These are phyloP conservation scores for Ophiodon elongatus DNA, from an alignment of 2,113 vertebrate species.

Conservation along the genomic window DNA sequence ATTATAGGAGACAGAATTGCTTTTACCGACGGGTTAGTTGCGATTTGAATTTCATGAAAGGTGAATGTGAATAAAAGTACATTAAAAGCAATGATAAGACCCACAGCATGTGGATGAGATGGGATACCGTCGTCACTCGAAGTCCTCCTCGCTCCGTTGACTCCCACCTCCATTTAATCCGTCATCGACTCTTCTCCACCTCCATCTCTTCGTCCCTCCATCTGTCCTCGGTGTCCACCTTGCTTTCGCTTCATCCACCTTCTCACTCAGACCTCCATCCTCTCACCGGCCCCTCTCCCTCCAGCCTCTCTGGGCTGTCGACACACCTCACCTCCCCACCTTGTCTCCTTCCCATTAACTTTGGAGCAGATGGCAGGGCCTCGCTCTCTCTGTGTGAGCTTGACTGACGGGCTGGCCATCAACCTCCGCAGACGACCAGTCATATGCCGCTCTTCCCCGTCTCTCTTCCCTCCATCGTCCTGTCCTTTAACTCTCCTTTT, in stretches of 20 bases:
- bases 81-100: background rate
- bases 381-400: conserved; percentile 93
- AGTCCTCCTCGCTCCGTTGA: conserved; percentile 32
- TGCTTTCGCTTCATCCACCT: conserved; percentile 26
- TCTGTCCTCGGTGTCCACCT: conserved; percentile 53
- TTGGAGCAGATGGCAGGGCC: conserved; percentile 94
- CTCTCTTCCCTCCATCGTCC: conserved; percentile 83
- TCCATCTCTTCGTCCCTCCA: conserved; percentile 20
- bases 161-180: conserved; percentile 45
- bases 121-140: background rate
- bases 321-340: conserved; percentile 86
- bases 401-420: conserved; percentile 96
- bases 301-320: conserved; percentile 66
- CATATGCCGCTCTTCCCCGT: conserved; percentile 54
- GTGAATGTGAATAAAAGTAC: background rate
- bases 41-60: background rate
- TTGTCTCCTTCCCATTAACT: conserved; percentile 91
- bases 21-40: background rate
- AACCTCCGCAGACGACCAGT: conserved; percentile 83
- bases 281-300: conserved; percentile 47
- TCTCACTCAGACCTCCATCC: conserved; percentile 44
- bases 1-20: background rate
- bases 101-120: background rate
- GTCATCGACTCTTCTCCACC: conserved; percentile 39
- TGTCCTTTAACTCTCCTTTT: conserved; percentile 78